A percentile compares a stretch with the other conserved stretches of the same genome.
Evolutionary conservation across 2,113 vertebrate genomes (phyloP).

Genomic region (Mastomys coucha): DNA sequence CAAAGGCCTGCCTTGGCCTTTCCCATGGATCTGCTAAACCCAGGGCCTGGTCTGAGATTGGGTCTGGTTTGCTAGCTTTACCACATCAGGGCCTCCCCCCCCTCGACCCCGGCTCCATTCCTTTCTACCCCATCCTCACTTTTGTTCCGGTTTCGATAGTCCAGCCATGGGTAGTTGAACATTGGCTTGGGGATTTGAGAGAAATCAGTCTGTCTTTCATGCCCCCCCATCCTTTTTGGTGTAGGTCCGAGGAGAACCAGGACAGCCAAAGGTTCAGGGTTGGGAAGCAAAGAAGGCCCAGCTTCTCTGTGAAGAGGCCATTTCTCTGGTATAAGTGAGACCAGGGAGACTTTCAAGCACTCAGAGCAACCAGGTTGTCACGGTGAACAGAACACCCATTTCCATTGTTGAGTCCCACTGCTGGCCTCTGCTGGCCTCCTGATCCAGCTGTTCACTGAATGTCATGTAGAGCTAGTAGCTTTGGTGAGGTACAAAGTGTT

Average conservation of each 20-base stretch:
- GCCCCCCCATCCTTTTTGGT: slow-evolving; percentile 20
- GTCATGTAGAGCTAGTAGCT: background rate
- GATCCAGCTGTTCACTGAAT: background rate
- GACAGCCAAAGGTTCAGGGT: background rate
- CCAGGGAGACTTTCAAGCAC: background rate
- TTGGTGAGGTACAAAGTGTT: background rate
- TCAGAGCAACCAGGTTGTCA: slow-evolving; percentile 51
- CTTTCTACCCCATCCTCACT: slow-evolving; percentile 62
- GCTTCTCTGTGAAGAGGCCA: background rate
- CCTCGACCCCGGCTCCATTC: background rate
- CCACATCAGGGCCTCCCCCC: background rate
- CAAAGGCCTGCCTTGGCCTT: background rate
- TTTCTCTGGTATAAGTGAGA: background rate
- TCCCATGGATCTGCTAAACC: background rate
- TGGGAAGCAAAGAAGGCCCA: background rate
- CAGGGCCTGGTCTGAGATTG: background rate
- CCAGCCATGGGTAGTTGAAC: slow-evolving; percentile 66
- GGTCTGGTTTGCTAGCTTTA: background rate
- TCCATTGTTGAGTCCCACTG: slow-evolving; percentile 30
- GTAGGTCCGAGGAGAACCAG: background rate
- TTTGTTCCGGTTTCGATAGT: slow-evolving; percentile 61
- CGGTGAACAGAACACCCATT: slow-evolving; percentile 68
- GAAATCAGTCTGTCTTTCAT: background rate
- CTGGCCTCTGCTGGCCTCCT: background rate
- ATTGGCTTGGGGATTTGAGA: slow-evolving; percentile 21